These are phyloP conservation scores for Apodemus agrarius DNA, from an alignment of 2,797 vertebrate genomes.

Conservation along the genomic window DNA sequence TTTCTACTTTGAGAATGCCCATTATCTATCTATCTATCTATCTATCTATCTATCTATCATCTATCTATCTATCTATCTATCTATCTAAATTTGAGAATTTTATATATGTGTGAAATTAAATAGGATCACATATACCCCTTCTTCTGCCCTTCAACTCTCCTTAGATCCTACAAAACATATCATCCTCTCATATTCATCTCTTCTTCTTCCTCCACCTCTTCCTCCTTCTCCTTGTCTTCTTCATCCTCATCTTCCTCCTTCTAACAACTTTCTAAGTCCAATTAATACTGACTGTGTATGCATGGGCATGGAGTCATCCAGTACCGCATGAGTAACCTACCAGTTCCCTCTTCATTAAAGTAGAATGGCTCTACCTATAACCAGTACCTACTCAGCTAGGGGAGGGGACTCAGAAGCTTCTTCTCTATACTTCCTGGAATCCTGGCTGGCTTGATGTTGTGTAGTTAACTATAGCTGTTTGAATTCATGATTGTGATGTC, in stretches of 20 bases:
- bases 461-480: not conserved
- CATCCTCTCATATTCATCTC: not conserved
- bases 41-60: too few relatives aligned
- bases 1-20: not conserved
- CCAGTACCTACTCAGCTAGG: not conserved
- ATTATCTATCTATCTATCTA: not conserved
- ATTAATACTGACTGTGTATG: not conserved
- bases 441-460: not conserved
- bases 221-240: too few relatives aligned
- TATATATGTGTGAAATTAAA: not conserved
- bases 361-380: not conserved
- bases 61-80: too few relatives aligned
- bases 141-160: too few relatives aligned
- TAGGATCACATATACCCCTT: not conserved
- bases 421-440: not conserved
- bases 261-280: not conserved
- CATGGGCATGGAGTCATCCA: not conserved
- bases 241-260: rapidly evolving
- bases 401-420: not conserved
- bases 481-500: not conserved
- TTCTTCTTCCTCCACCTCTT: not conserved
- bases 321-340: not conserved
- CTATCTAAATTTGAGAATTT: too few relatives aligned
- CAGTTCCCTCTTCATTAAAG: not conserved
- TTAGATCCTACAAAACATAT: not conserved